Base-by-base conservation (phyloP, 2,113 vertebrate genomes). In the Microtus ochrogaster region DNA sequence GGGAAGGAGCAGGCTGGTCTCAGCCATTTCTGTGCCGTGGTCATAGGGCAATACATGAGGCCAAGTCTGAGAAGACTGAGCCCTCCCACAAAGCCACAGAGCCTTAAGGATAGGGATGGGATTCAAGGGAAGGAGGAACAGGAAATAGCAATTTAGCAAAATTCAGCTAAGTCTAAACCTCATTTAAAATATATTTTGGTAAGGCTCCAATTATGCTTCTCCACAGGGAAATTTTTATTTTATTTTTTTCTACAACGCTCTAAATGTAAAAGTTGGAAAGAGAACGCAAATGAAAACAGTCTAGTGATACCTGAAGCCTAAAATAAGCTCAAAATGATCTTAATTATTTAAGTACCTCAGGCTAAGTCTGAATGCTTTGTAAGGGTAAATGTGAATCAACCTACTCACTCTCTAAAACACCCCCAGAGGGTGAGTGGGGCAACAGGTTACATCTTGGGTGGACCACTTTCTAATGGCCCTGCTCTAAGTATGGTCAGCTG, bases 321-420 rank as follows among this genome's bases (percentile, higher is more conserved):
- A 84, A 95, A 68, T 84, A 97, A 98, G 86, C 76, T 68, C 63
- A 16, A 94, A 74, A 63, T 92, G 89, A 93, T 88, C 72, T 90
- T 90, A 85, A 85, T 52, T 77, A 94, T 76, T 11, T 41, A 89
- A 96, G 28, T 39, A 28, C 44, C 77, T 30, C 55, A 78, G 84
- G 87, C 84, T 90, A 90, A 74, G 21, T 92, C 81, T 1, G 11
- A 88, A 77, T 82, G 63, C 70, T 52, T 33, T 44, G 58, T 36
- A 33, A 77, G 21, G 63, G 55, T n/a, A 58, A 90, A 66, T 93
- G 68, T 30, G 81, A 65, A 39, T 55, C 26, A 24, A 24, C 63
- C 49, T 95, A 82, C 63, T 82, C 13, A 24, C n/a, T 74, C 30
- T n/a, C 28, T 14, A 39, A 24, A 83, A 82, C 90, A n/a, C 65